A percentile compares a stretch with the other conserved stretches of the same genome.
Evolutionary conservation across 2,888 invertebrate genomes (phyloP).

Genomic region (Fragum fragum): DNA sequence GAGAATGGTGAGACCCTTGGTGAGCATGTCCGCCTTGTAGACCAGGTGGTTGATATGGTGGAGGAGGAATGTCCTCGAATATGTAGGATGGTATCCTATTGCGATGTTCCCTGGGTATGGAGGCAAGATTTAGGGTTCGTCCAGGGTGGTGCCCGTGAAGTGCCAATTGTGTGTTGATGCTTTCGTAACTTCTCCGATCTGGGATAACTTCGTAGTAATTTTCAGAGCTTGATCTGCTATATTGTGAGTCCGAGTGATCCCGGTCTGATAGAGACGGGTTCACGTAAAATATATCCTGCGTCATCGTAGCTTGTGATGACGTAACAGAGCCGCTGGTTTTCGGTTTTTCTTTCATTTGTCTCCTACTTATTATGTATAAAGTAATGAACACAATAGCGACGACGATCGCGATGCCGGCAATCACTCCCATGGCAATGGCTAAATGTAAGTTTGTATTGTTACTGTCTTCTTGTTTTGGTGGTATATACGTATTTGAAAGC

Average conservation of each 20-base stretch:
- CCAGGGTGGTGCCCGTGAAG: slow-evolving; percentile 70
- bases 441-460: slow-evolving; percentile 70
- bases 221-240: slow-evolving; percentile 79
- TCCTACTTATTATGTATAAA: slow-evolving; percentile 75
- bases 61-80: slow-evolving; percentile 82
- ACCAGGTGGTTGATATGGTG: slow-evolving; percentile 81
- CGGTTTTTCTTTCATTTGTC: slow-evolving; percentile 72
- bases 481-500: slow-evolving; percentile 74
- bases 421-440: slow-evolving; percentile 78
- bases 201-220: slow-evolving; percentile 84
- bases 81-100: slow-evolving; percentile 73
- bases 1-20: slow-evolving; percentile 58
- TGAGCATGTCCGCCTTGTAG: slow-evolving; percentile 55
- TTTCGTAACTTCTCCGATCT: slow-evolving; percentile 82
- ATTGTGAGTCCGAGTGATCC: slow-evolving; percentile 81
- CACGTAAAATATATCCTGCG: slow-evolving; percentile 84
- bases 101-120: slow-evolving; percentile 67
- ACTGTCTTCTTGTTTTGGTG: slow-evolving; percentile 57
- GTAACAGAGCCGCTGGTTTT: slow-evolving; percentile 80
- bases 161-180: slow-evolving; percentile 80
- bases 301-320: slow-evolving; percentile 83
- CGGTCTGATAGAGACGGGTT: slow-evolving; percentile 82
- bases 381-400: slow-evolving; percentile 77
- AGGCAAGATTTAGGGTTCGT: slow-evolving; percentile 65
- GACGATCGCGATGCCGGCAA: slow-evolving; percentile 78